These are phyloP conservation scores for Grammomys dolichurus DNA, from an alignment of 2,113 vertebrate genomes.

Conservation along the genomic window DNA sequence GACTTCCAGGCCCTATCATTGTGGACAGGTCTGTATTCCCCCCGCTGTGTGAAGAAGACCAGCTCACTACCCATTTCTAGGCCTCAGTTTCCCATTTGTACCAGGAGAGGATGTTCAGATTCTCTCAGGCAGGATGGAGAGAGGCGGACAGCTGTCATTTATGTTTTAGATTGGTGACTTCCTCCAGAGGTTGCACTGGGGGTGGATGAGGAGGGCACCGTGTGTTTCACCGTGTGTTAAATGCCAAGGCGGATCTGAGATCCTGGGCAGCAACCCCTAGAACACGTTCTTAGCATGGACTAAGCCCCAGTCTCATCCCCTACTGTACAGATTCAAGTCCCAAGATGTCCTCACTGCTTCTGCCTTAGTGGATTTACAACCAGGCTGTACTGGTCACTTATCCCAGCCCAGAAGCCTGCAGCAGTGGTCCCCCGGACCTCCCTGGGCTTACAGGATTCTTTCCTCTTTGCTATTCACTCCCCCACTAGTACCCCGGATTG, in stretches of 20 bases:
- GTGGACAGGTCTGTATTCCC: neutral
- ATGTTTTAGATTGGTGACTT: neutral
- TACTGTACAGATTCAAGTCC: neutral
- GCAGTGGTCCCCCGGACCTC: neutral
- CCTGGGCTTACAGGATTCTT: neutral
- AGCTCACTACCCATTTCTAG: neutral
- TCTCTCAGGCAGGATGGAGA: neutral
- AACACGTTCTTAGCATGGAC: neutral
- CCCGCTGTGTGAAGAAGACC: neutral
- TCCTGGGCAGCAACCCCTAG: neutral
- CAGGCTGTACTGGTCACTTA: neutral
- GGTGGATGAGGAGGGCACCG: neutral
- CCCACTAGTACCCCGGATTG: neutral
- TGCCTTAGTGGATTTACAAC: neutral
- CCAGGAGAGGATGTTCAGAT: neutral
- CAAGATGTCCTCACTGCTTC: neutral
- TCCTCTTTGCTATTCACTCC: neutral
- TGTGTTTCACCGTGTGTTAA: neutral
- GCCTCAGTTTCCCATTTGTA: neutral
- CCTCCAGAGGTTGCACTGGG: neutral
- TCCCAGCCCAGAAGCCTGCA: neutral
- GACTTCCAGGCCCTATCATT: neutral
- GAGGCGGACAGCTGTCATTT: neutral
- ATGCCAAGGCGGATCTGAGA: neutral
- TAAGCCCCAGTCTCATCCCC: no score